These are phyloP conservation scores for Acleris holmiana DNA, from an alignment of 2,888 invertebrate species.

Conservation along the genomic window DNA sequence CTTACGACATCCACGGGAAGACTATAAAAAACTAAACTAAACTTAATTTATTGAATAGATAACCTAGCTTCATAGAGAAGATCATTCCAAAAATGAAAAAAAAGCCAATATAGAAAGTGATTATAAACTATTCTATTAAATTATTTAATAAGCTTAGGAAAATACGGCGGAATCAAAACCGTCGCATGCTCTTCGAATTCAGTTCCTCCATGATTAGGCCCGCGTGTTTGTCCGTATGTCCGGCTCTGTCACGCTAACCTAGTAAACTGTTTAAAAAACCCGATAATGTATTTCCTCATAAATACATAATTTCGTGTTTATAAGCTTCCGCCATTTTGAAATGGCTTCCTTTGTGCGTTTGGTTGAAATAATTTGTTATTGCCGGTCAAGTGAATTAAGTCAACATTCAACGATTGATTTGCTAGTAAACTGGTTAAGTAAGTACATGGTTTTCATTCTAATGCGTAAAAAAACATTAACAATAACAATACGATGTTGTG, in stretches of 20 bases:
- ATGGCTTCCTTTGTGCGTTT: not conserved
- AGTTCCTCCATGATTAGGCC: not conserved
- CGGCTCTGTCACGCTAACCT: constrained; percentile 2
- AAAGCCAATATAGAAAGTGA: too few relatives aligned
- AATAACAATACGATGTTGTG: too few relatives aligned
- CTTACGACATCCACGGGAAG: too few relatives aligned
- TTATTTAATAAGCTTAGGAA: too few relatives aligned
- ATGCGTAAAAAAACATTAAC: too few relatives aligned
- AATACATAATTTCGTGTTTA: not conserved
- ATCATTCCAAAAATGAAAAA: too few relatives aligned
- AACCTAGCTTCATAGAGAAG: too few relatives aligned
- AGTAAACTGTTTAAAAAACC: constrained; percentile 2
- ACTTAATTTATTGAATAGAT: too few relatives aligned
- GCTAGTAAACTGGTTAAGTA: too few relatives aligned
- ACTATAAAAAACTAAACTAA: too few relatives aligned
- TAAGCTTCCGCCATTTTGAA: not conserved
- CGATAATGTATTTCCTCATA: not conserved
- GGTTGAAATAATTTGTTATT: not conserved
- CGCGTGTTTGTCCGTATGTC: not conserved
- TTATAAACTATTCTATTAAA: too few relatives aligned
- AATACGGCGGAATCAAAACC: not conserved
- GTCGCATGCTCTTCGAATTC: not conserved
- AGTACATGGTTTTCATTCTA: too few relatives aligned
- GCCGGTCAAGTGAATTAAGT: not conserved
- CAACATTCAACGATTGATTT: not conserved